These are phyloP conservation scores for Pipra filicauda DNA, from an alignment of 2,113 vertebrate genomes.

Conservation along the genomic window DNA sequence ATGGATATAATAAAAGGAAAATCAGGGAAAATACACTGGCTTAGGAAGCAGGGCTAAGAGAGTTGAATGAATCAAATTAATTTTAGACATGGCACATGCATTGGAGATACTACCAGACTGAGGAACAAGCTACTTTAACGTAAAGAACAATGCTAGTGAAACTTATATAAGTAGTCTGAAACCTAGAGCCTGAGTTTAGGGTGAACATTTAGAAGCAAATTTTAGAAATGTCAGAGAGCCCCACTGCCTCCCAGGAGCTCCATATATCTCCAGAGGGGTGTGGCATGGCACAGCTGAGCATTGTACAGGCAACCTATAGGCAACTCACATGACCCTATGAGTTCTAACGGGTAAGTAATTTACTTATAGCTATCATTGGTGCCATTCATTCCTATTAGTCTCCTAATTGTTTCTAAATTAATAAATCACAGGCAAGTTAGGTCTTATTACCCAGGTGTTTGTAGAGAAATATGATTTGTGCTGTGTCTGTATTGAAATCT, in stretches of 20 bases:
- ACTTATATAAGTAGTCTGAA: not conserved
- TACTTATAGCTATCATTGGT: not conserved
- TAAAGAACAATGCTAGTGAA: not conserved
- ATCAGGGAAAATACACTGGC: not conserved
- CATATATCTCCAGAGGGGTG: rapidly evolving
- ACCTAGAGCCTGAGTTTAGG: not conserved
- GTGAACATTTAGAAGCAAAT: not conserved
- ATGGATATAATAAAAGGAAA: not conserved
- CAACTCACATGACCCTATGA: not conserved
- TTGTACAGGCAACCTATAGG: not conserved
- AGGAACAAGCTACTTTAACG: not conserved
- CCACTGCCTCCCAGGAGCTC: rapidly evolving
- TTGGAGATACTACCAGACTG: not conserved
- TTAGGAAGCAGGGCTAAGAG: not conserved
- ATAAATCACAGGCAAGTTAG: not conserved
- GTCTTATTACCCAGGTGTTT: not conserved
- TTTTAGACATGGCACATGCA: not conserved
- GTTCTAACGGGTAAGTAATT: not conserved
- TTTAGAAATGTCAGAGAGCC: not conserved
- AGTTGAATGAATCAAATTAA: not conserved
- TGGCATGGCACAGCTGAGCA: not conserved
- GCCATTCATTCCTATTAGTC: not conserved
- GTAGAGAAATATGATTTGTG: not conserved
- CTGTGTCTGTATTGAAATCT: not conserved
- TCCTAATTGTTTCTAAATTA: not conserved